These are phyloP conservation scores for Onychostruthus taczanowskii DNA, from an alignment of 2,113 vertebrate species.

Conservation along the genomic window DNA sequence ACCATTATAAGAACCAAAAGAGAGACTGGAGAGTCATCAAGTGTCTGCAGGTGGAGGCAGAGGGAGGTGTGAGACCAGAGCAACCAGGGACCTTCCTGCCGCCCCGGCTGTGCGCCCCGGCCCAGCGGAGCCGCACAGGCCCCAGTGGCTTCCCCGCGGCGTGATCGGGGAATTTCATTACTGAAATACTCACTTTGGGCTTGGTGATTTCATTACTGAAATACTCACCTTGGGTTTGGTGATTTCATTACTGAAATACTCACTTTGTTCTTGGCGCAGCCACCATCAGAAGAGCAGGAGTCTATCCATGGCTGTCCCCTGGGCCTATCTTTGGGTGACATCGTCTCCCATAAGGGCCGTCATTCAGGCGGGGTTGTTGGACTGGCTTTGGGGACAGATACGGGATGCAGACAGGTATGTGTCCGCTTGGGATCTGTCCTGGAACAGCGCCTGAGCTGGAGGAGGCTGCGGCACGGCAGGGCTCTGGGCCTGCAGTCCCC, in stretches of 20 bases:
- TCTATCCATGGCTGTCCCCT: rapidly evolving
- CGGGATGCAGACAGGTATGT: not conserved
- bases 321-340: not conserved
- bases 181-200: too few species aligned
- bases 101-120: not conserved
- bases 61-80: not conserved
- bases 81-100: not conserved
- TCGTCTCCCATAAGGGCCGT: rapidly evolving
- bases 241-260: not conserved
- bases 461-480: not conserved
- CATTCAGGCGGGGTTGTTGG: not conserved
- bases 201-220: too few species aligned
- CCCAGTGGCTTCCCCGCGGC: not conserved
- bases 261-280: not conserved
- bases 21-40: slow-evolving; percentile 6
- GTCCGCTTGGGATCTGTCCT: not conserved
- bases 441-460: rapidly evolving
- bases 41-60: slow-evolving; percentile 30
- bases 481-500: rapidly evolving
- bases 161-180: rapidly evolving
- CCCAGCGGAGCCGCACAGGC: not conserved
- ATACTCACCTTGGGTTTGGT: too few species aligned
- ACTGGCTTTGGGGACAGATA: not conserved
- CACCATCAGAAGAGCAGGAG: not conserved
- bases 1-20: slow-evolving; percentile 22